These are phyloP conservation scores for Pimpla rufipes DNA, from an alignment of 2,888 invertebrate species.

Conservation along the genomic window DNA sequence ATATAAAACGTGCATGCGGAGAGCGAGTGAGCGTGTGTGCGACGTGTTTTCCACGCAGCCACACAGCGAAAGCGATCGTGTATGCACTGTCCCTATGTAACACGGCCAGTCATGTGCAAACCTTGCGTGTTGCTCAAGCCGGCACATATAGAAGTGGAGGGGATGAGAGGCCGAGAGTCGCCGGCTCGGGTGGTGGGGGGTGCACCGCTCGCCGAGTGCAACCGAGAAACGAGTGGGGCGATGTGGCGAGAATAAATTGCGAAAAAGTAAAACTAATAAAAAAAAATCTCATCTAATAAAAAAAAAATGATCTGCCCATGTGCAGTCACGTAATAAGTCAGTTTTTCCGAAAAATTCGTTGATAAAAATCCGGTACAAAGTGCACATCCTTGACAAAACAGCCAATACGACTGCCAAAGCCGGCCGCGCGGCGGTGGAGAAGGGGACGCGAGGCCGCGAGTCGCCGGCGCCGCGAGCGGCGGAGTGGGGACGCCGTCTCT, in stretches of 20 bases:
- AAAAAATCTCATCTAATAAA: too few species aligned
- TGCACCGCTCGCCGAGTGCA: neutral
- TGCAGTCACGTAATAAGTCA: too few species aligned
- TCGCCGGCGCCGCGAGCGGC: too few species aligned
- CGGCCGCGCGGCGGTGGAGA: neutral
- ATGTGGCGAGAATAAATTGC: neutral
- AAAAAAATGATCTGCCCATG: too few species aligned
- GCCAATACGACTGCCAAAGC: neutral
- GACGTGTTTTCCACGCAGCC: neutral
- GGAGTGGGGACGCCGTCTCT: too few species aligned
- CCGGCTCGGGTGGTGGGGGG: neutral
- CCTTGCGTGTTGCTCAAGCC: conserved; percentile 7
- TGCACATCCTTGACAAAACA: too few species aligned
- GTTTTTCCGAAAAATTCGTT: neutral
- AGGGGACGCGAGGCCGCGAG: too few species aligned
- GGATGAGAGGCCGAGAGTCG: neutral
- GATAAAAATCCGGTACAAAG: too few species aligned
- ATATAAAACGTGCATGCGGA: neutral
- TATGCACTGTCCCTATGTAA: neutral
- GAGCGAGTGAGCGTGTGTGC: neutral
- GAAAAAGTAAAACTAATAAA: too few species aligned
- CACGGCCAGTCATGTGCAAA: conserved; percentile 41
- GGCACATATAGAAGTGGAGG: conserved; percentile 6
- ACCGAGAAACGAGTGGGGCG: neutral
- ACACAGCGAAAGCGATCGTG: neutral